phyloP scores from a whole-genome alignment of 2,113 vertebrate species.

The Pterocles burchelli region DNA sequence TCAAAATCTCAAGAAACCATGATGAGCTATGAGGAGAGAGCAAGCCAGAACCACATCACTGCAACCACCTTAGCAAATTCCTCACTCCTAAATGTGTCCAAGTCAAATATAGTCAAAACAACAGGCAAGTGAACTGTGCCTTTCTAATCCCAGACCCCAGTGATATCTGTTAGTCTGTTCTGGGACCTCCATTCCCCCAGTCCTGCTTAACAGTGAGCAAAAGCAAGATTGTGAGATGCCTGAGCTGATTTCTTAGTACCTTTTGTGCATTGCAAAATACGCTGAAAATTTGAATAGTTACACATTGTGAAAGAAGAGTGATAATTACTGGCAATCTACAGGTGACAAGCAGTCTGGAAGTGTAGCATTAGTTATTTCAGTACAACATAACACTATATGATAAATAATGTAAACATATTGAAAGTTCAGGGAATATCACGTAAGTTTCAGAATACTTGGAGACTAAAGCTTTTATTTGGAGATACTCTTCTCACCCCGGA shows the following conservation, averaged over 20 bases:
- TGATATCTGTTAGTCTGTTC: not conserved
- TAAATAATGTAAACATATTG: not conserved
- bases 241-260: not conserved
- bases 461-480: not conserved
- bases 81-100: not conserved
- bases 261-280: not conserved
- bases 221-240: not conserved
- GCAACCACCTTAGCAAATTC: not conserved
- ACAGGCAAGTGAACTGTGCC: not conserved
- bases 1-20: not conserved
- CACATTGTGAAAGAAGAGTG: accelerated
- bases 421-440: not conserved
- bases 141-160: not conserved
- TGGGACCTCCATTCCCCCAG: not conserved
- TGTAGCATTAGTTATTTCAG: not conserved
- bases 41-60: not conserved
- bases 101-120: not conserved
- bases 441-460: not conserved
- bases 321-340: not conserved
- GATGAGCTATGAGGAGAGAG: not conserved
- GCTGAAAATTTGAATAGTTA: not conserved
- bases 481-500: not conserved
- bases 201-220: not conserved
- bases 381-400: not conserved
- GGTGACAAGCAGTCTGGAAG: not conserved